These are phyloP conservation scores for Heliconius ismenius DNA, from an alignment of 2,888 invertebrate species.

Conservation along the genomic window DNA sequence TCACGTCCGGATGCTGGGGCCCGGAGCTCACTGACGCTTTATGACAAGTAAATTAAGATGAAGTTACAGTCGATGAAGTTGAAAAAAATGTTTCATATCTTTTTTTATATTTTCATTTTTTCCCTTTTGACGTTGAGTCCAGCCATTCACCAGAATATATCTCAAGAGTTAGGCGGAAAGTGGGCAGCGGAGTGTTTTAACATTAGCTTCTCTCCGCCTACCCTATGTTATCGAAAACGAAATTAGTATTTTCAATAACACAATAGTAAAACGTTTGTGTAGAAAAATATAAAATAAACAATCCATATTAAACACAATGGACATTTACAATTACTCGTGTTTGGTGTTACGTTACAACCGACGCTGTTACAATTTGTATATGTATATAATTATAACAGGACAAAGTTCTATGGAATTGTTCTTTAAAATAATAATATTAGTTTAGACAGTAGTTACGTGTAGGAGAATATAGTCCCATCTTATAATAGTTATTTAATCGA, in stretches of 20 bases:
- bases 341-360: slow-evolving; percentile 38
- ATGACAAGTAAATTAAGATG: slow-evolving; percentile 49
- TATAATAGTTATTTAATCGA: too few relatives aligned
- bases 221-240: not conserved
- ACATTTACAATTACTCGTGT: slow-evolving; percentile 42
- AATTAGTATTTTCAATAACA: not conserved
- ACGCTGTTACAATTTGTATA: slow-evolving; percentile 45
- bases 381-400: not conserved
- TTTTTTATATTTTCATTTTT: too few relatives aligned
- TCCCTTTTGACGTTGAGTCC: too few relatives aligned
- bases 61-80: not conserved
- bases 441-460: too few relatives aligned
- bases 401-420: not conserved
- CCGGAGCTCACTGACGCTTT: slow-evolving; percentile 38
- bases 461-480: too few relatives aligned
- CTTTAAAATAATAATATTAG: too few relatives aligned
- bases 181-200: too few relatives aligned
- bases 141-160: too few relatives aligned
- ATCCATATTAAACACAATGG: slow-evolving; percentile 12
- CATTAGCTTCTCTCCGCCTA: too few relatives aligned
- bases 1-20: slow-evolving; percentile 48
- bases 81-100: not conserved
- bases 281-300: slow-evolving; percentile 4
- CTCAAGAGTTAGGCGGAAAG: too few relatives aligned
- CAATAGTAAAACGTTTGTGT: not conserved